phyloP scores from a whole-genome alignment of 2,888 invertebrate species.

The Myopa testacea region DNA sequence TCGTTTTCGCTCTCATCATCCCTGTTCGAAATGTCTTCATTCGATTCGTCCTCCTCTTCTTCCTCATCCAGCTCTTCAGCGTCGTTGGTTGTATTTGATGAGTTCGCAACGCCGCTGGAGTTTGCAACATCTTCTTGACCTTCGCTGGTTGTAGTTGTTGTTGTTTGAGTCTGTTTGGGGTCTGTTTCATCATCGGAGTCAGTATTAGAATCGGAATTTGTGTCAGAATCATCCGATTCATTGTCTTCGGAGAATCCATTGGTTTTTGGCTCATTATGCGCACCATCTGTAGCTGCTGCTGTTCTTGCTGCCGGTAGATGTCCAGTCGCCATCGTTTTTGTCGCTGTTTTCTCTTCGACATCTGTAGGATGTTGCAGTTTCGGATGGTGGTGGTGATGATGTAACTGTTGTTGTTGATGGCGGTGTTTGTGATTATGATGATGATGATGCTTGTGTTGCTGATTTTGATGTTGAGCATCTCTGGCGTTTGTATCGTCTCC shows the following conservation, averaged over 20 bases:
- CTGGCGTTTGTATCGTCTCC: conserved; percentile 58
- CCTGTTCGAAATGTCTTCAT: conserved; percentile 51
- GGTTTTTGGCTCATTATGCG: conserved; percentile 63
- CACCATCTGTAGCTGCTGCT: conserved; percentile 39
- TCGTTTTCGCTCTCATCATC: conserved; percentile 51
- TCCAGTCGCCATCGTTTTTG: conserved; percentile 48
- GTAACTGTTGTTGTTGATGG: conserved; percentile 34
- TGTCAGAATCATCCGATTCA: conserved; percentile 56
- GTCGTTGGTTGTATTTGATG: conserved; percentile 53
- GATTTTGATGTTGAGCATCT: conserved; percentile 37
- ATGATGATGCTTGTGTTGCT: conserved; percentile 7
- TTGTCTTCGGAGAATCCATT: conserved; percentile 64
- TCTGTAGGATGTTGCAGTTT: conserved; percentile 3
- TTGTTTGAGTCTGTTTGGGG: conserved; percentile 15
- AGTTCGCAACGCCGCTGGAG: conserved; percentile 46
- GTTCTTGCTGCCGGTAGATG: conserved; percentile 58
- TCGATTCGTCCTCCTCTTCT: conserved; percentile 42
- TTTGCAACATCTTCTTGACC: conserved; percentile 4
- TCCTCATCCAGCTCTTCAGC: conserved; percentile 50
- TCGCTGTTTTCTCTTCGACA: neutral
- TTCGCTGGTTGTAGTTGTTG: neutral
- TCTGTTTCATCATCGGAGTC: conserved; percentile 52
- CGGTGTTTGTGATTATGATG: conserved; percentile 31
- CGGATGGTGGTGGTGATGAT: neutral
- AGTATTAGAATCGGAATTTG: conserved; percentile 58